Evolutionary conservation across 2,888 invertebrate species (phyloP), one percentile per base, ranked within the genome.

Genomic region (Cerceris rybyensis): DNA sequence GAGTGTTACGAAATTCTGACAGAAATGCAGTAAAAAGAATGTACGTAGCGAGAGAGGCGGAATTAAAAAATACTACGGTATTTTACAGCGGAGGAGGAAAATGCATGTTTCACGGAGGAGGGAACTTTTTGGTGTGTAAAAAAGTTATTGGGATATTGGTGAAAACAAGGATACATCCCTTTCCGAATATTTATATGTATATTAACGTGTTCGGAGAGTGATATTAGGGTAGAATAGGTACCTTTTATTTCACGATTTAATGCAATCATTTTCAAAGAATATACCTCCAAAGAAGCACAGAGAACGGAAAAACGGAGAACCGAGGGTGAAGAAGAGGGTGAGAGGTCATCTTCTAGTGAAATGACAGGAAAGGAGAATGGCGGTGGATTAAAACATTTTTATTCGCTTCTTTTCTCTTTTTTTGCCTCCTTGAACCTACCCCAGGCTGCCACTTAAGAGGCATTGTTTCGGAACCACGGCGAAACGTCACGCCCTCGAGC

Each of bases 381-480:
- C 50, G 78, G 54, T 70, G 81, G 81, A 83, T 83, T 83, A 83
- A 83, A 83, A 83, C 72, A 72, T 83, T 78, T 83, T 83, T 81
- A 70, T 72, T 70, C 64, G 55, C 64, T 72, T 63, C 67, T 70
- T 68, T 70, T 60, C 64, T 65, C 28, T 67, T 72, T 70, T 65
- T 70, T 57, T 64, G 59, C 41, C 58, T 60, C 61, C 63, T 60
- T 66, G 28, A 58, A n/a, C 78, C 70, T 67, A 63, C 28, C 70
- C 80, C 81, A 64, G 71, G 80, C 63, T 67, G 75, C 85, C 84
- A 82, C 75, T 87, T 83, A 86, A 82, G 79, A 76, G 81, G 76
- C 83, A 87, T 86, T 83, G 86, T 86, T 86, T 86, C 67, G 74
- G 70, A 85, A 81, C 72, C 79, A 75, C 73, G 66, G 73, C 70